Conservation (phyloP, 2,113 vertebrate genomes). For the Syngnathoides biaculeatus region DNA sequence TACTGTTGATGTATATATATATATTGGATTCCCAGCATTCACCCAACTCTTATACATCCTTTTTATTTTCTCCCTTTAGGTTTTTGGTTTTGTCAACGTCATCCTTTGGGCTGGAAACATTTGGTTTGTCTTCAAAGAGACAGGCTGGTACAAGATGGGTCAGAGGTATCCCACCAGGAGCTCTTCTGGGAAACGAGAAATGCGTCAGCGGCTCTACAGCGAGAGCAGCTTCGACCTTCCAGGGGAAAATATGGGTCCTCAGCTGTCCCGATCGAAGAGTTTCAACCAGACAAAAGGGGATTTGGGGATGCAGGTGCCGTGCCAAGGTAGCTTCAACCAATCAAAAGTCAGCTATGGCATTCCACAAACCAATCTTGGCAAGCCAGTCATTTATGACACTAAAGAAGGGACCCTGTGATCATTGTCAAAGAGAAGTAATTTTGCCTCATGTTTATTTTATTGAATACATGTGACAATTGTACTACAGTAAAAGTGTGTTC, state of each 20-base stretch:
- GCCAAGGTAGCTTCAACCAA: conserved; percentile 52
- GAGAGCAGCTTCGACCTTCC: conserved; percentile 79
- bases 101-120: conserved; percentile 97
- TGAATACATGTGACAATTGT: neutral
- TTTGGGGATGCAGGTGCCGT: conserved; percentile 68
- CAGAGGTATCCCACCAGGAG: conserved; percentile 82
- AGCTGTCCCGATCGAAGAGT: conserved; percentile 43
- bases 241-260: conserved; percentile 48
- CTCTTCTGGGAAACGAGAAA: conserved; percentile 84
- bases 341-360: conserved; percentile 54
- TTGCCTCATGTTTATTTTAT: neutral
- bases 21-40: neutral
- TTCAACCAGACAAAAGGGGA: conserved; percentile 67
- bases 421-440: conserved; percentile 85
- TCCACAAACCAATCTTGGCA: conserved; percentile 74
- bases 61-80: conserved; percentile 63
- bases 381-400: conserved; percentile 67
- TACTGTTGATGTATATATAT: neutral
- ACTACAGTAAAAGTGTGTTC: neutral
- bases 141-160: conserved; percentile 89
- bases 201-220: conserved; percentile 77
- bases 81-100: conserved; percentile 96
- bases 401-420: conserved; percentile 77
- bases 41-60: neutral
- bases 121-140: conserved; percentile 99